Conservation (phyloP, 2,113 vertebrate genomes). For the Pontoporia blainvillei region DNA sequence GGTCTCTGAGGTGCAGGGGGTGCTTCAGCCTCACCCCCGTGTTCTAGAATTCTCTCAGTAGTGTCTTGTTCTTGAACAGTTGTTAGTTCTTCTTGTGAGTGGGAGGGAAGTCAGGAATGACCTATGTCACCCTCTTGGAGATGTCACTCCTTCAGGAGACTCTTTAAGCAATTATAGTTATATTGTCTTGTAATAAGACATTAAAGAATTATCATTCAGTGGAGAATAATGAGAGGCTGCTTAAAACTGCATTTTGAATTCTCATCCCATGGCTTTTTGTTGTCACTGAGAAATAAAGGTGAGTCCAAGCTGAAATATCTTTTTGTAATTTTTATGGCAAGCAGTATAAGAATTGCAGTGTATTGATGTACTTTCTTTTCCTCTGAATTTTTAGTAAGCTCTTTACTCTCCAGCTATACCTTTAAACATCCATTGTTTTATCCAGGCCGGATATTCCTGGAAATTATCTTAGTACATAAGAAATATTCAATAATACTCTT, state of each 20-base stretch:
- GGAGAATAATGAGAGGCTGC: background rate
- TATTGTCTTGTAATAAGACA: background rate
- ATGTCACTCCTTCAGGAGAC: background rate
- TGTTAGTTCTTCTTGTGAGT: background rate
- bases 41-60: background rate
- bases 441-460: background rate
- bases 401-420: background rate
- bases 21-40: background rate
- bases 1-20: background rate
- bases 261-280: background rate
- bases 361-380: background rate
- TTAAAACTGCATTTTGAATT: background rate
- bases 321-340: background rate
- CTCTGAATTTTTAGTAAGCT: background rate
- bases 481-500: constrained; percentile 1
- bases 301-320: background rate
- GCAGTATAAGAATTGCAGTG: background rate
- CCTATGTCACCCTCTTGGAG: background rate
- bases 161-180: background rate
- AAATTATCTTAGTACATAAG: background rate
- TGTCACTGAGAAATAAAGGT: background rate
- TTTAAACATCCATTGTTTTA: background rate
- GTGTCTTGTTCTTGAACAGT: background rate
- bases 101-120: background rate
- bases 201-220: accelerated